These are phyloP conservation scores for Hephaestus fuliginosus DNA, from an alignment of 2,797 vertebrate species.

Conservation along the genomic window DNA sequence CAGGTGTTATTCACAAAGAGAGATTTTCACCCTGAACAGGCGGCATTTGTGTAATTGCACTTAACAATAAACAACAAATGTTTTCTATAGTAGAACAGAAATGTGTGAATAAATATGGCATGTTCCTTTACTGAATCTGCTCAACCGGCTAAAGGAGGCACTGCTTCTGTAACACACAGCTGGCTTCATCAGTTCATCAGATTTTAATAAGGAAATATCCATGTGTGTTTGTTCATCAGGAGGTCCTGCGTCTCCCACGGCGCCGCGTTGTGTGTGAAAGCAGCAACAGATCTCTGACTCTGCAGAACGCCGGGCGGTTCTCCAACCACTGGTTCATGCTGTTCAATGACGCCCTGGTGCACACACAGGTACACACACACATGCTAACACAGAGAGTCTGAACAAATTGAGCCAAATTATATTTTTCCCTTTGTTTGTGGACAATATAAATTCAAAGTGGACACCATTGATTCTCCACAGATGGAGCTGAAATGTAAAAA, in stretches of 20 bases:
- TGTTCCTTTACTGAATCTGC: neutral
- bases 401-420: neutral
- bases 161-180: neutral
- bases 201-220: neutral
- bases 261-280: constrained; percentile 96
- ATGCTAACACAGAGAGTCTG: neutral
- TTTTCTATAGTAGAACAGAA: neutral
- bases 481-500: neutral
- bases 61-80: neutral
- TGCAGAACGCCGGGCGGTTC: constrained; percentile 95
- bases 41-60: neutral
- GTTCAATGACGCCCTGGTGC: constrained; percentile 95
- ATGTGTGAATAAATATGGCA: neutral
- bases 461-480: neutral
- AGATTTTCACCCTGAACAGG: constrained; percentile 1
- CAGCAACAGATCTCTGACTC: constrained; percentile 90
- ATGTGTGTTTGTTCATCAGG: constrained; percentile 79
- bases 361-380: constrained; percentile 91
- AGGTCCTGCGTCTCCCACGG: constrained; percentile 90
- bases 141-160: neutral
- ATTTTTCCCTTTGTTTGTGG: neutral
- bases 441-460: neutral
- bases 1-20: neutral
- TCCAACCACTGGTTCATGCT: constrained; percentile 98
- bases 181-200: neutral